A percentile compares a stretch with the other conserved stretches of the same genome.
phyloP scores from a whole-genome alignment of 2,888 invertebrate species.

The Mellilla xanthometata region DNA sequence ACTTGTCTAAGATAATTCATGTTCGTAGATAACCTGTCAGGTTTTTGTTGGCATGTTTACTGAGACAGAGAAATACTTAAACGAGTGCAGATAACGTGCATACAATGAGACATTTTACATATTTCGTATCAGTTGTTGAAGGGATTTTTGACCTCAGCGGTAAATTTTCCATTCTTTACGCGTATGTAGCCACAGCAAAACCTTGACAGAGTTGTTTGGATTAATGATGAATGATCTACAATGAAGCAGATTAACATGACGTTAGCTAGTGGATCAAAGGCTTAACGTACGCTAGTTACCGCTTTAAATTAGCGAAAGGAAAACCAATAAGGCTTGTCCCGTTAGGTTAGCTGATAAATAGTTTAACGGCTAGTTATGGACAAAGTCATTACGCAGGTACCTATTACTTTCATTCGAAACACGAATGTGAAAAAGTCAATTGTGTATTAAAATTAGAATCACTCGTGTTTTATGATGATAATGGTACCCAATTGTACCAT shows the following conservation, averaged over 20 bases:
- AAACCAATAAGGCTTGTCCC: constrained; percentile 12
- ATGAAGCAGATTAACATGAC: constrained; percentile 53
- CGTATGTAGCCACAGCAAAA: constrained; percentile 19
- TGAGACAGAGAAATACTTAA: constrained; percentile 38
- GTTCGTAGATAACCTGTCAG: constrained; percentile 35
- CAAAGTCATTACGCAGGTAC: no score
- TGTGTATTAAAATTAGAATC: no score
- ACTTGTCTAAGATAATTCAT: constrained; percentile 45
- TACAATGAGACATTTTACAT: constrained; percentile 1
- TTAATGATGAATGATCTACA: constrained; percentile 56
- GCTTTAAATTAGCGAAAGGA: constrained; percentile 18
- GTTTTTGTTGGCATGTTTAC: constrained; percentile 57
- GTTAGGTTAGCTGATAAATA: constrained; percentile 4
- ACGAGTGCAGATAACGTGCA: constrained; percentile 22
- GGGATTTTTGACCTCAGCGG: constrained; percentile 15
- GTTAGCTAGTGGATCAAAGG: constrained; percentile 55
- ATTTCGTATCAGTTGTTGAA: constrained; percentile 1
- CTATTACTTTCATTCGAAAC: no score
- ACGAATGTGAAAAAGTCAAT: no score
- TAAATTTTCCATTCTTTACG: constrained; percentile 18
- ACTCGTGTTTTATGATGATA: no score
- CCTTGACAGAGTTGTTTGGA: constrained; percentile 59
- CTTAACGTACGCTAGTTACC: constrained; percentile 36
- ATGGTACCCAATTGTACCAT: no score
- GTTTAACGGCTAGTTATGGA: no score